Percentiles rank a stretch among this genome's conserved stretches.
phyloP scores from a whole-genome alignment of 2,888 invertebrate genomes.

The Apodemia mormo region DNA sequence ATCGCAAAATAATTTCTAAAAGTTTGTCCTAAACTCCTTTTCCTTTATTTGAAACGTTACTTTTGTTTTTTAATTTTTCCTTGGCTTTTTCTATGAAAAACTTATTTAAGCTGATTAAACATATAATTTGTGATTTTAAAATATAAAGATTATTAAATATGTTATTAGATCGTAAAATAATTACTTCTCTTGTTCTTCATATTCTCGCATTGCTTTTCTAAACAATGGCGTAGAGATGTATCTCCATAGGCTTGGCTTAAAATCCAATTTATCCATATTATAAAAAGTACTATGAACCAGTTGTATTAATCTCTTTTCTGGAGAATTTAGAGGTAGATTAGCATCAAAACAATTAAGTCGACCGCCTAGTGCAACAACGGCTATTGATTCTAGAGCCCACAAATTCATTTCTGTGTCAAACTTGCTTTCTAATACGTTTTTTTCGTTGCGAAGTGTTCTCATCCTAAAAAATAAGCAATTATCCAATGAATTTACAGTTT shows the following conservation, averaged over 20 bases:
- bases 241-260: constrained; percentile 55
- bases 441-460: constrained; percentile 66
- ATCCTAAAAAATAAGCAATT: constrained; percentile 63
- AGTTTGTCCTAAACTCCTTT: constrained; percentile 84
- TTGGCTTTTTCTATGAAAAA: constrained; percentile 28
- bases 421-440: constrained; percentile 78
- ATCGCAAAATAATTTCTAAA: constrained; percentile 55
- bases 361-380: constrained; percentile 61
- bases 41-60: constrained; percentile 44
- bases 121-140: no score
- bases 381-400: constrained; percentile 84
- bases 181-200: constrained; percentile 53
- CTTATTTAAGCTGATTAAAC: constrained; percentile 27
- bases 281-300: constrained; percentile 54
- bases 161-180: neutral
- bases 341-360: constrained; percentile 60
- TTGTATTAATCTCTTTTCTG: constrained; percentile 54
- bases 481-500: no score
- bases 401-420: constrained; percentile 81
- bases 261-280: constrained; percentile 53
- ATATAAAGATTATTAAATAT: no score
- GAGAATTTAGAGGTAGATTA: constrained; percentile 56
- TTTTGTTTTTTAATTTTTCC: constrained; percentile 44
- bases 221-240: constrained; percentile 51
- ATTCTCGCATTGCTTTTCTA: constrained; percentile 51